Evolutionary conservation across 2,113 vertebrate species (phyloP), one percentile per base, ranked within the genome.

Genomic region (Ophthalmotilapia sp.): DNA sequence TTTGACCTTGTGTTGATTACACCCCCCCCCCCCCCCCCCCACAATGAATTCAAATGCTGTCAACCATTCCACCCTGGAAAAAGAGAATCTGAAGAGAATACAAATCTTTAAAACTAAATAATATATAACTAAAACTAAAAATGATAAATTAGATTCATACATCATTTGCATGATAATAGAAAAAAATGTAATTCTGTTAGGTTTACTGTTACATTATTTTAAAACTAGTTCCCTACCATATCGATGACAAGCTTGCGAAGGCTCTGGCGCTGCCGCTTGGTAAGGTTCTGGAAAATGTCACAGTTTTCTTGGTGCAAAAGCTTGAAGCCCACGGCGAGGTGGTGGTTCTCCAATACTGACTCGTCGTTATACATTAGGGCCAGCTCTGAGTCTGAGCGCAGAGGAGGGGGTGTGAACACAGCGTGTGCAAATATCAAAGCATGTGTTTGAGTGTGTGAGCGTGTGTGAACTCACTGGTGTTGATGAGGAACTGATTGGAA

Each of bases 401-500:
- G 81, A 79, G 79, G 45, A 47, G 11, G 54, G 3, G 47, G 1
- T 21, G 38, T 53, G 14, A 36, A 49, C 42, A 58, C 33, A 42
- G 49, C 13, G 17, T 51, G 23, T 54, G 49, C 36, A 73, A 40
- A 84, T 12, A 58, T 17, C 6, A 7, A 29, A 5, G 49, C 17
- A 13, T 7, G 6, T 60, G 42, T 36, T 19, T 33, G 58, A 65
- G 19, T 62, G 36, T 45, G 19, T 60, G 14, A 73, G 29, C 19
- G 6, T 53, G 15, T 54, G 33, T 29, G 40, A 0, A 87, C 97
- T 97, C 94, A 98, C 98, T 98, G 91, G 98, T 98, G 94, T 98
- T 98, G 93, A 98, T 98, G 94, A 98, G 97, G 91, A 98, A 98
- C 95, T 98, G 98, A 89, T 98, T 98, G 86, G 97, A 98, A 21